Conservation (phyloP, 2,113 vertebrate species). For the Sapayoa aenigma region DNA sequence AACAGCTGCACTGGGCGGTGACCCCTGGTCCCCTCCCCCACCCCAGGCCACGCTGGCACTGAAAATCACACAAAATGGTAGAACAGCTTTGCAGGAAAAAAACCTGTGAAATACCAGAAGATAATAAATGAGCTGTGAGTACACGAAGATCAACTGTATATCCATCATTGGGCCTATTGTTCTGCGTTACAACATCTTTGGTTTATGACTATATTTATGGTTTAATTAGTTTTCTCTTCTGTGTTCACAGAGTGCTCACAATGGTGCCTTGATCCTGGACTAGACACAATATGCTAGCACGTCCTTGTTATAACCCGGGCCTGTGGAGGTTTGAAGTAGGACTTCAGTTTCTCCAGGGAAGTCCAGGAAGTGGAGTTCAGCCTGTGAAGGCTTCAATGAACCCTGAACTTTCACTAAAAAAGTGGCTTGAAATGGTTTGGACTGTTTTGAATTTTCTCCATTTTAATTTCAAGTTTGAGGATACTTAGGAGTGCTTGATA, state of each 20-base stretch:
- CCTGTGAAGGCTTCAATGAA: not conserved
- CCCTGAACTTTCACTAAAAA: not conserved
- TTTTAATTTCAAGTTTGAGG: not conserved
- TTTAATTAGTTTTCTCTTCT: not conserved
- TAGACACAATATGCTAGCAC: not conserved
- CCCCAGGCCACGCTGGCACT: too few relatives aligned
- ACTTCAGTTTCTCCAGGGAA: not conserved
- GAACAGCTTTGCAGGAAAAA: too few relatives aligned
- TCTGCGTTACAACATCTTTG: not conserved
- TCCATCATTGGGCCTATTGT: too few relatives aligned
- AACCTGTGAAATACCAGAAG: too few relatives aligned
- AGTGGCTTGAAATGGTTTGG: not conserved
- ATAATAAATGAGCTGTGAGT: too few relatives aligned
- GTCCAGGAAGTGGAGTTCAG: not conserved
- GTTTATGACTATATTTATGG: not conserved
- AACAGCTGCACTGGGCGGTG: too few relatives aligned
- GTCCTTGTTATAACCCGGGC: not conserved
- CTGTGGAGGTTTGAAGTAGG: not conserved
- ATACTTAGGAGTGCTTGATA: not conserved
- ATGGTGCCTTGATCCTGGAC: not conserved
- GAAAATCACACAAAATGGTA: too few relatives aligned
- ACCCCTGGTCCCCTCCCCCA: too few relatives aligned
- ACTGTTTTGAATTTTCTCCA: not conserved
- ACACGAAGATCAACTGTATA: too few relatives aligned
- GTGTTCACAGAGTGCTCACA: not conserved